phyloP scores from a whole-genome alignment of 2,113 vertebrate genomes.

The Holacanthus passer region DNA sequence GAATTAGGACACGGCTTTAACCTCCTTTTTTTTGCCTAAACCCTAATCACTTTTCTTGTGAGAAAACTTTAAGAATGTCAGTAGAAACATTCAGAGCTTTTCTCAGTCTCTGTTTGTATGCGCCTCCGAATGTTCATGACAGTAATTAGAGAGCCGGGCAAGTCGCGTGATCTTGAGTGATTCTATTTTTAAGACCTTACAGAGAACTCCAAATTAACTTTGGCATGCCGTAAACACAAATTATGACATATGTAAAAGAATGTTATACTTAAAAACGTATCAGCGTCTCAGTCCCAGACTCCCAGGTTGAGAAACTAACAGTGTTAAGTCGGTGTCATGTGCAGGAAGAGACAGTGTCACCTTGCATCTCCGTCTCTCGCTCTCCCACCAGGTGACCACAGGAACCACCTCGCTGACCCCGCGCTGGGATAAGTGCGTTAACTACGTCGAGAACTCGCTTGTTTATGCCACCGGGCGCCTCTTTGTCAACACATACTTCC shows the following conservation, averaged over 20 bases:
- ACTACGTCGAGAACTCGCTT: constrained; percentile 92
- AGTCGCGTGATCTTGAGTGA: not conserved
- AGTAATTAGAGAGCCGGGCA: constrained; percentile 15
- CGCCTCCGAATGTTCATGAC: not conserved
- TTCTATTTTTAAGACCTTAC: not conserved
- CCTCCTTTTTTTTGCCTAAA: too few species aligned
- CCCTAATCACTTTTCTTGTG: too few species aligned
- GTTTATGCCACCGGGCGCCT: constrained; percentile 92
- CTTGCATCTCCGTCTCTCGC: constrained; percentile 18
- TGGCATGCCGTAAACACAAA: not conserved
- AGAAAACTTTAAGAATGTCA: not conserved
- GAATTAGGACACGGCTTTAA: too few species aligned
- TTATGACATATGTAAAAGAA: not conserved
- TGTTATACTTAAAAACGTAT: not conserved
- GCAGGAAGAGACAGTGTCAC: constrained; percentile 9
- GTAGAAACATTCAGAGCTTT: not conserved
- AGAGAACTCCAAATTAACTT: not conserved
- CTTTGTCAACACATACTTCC: constrained; percentile 94
- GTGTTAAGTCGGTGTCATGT: not conserved
- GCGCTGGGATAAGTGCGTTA: constrained; percentile 98
- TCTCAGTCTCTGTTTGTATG: constrained; percentile 3
- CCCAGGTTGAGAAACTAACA: not conserved
- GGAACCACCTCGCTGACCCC: constrained; percentile 93
- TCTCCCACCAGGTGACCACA: constrained; percentile 88
- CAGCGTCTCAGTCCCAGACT: not conserved